Evolutionary conservation across 2,113 vertebrate genomes (phyloP), one percentile per base, ranked within the genome.

Genomic region (Platichthys flesus): DNA sequence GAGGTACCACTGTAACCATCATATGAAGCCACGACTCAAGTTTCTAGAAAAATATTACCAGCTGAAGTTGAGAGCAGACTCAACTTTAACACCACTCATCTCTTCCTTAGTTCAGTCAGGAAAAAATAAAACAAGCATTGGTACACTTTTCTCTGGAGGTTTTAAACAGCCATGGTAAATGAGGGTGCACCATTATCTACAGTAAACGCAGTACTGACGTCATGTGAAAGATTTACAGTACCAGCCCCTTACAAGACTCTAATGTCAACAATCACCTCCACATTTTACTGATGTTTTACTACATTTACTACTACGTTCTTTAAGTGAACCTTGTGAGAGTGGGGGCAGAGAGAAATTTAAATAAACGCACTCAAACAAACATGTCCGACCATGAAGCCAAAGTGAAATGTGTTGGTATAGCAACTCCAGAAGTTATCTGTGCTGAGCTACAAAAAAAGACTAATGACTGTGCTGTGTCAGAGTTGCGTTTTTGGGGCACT

Each of bases 401-500:
- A 21, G 35, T 20, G 35, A 3, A 31, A 40, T 23, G 21, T 15
- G 35, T 2, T 23, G n/a, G 13, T 42, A 6, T 7, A 62, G 15
- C 55, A 57, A 1, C 31, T n/a, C 10, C 59, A 7, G 35, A 45
- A 23, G 20, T 16, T 49, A 40, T 40, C 70, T 31, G 31, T 31
- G 31, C 31, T 1, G 31, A 31, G 31, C 5, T 31, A 31, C 31
- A 31, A 31, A 7, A 31, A 6, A 31, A 31, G 31, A 31, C 6
- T 31, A 31, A 31, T 31, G 31, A 31, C 31, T 31, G 5, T 31
- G 6, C 31, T 31, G 31, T 31, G 31, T 31, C 31, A 31, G 31
- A 37, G 12, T 14, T 24, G 47, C n/a, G 64, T 66, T 35, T 15
- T 18, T 37, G 65, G 13, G 31, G 6, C 84, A 95, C 97, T 97